These are phyloP conservation scores for Anastatus disparis DNA, from an alignment of 1,140 invertebrate genomes.

Conservation along the genomic window DNA sequence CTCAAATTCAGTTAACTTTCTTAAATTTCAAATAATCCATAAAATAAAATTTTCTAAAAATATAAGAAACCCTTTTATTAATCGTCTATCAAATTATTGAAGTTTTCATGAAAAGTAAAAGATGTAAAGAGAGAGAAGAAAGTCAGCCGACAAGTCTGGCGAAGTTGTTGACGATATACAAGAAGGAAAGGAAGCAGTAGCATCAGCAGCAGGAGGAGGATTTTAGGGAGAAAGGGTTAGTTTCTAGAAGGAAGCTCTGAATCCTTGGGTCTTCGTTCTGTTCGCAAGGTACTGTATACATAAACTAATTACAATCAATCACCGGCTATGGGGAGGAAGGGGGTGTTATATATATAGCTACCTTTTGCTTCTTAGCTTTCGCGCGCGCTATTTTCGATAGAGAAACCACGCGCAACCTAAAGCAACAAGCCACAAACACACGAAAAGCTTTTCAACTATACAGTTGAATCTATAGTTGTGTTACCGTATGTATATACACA, in stretches of 20 bases:
- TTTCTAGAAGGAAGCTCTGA: not conserved
- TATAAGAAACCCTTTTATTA: too few relatives aligned
- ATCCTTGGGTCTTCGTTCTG: constrained; percentile 18
- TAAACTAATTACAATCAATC: constrained; percentile 54
- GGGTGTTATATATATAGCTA: too few relatives aligned
- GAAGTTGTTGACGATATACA: constrained; percentile 30
- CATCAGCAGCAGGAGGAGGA: too few relatives aligned
- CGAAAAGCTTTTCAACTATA: too few relatives aligned
- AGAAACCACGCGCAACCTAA: constrained; percentile 22
- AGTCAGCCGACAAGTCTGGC: constrained; percentile 3
- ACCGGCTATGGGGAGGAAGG: too few relatives aligned
- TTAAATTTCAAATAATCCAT: too few relatives aligned
- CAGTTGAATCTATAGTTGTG: too few relatives aligned
- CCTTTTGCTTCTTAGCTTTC: constrained; percentile 7
- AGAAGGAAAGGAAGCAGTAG: not conserved
- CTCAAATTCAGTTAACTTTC: too few relatives aligned
- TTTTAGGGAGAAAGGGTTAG: not conserved
- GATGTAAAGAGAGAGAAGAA: not conserved
- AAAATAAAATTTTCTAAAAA: too few relatives aligned
- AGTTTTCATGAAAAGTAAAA: not conserved
- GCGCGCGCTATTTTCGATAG: constrained; percentile 39
- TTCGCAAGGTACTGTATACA: constrained; percentile 40
- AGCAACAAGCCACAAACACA: constrained; percentile 29
- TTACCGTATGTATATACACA: not conserved
- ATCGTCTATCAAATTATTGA: too few relatives aligned